Percentiles rank a stretch among this genome's conserved stretches.
phyloP scores from a whole-genome alignment of 2,888 invertebrate species.

The Rhogogaster chlorosoma region DNA sequence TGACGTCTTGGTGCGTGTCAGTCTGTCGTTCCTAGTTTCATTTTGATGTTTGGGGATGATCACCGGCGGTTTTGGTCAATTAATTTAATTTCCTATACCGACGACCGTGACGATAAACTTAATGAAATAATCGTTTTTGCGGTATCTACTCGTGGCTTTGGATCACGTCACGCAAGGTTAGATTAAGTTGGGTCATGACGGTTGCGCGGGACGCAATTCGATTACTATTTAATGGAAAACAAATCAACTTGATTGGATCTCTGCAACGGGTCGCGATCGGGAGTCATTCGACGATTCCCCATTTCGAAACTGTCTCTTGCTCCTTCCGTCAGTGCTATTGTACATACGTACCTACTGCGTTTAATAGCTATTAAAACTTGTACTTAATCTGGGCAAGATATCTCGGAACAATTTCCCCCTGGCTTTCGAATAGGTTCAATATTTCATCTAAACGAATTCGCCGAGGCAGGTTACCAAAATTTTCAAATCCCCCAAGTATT shows the following conservation, averaged over 20 bases:
- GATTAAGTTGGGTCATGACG: conserved; percentile 45
- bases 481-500: neutral
- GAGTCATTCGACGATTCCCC: conserved; percentile 29
- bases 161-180: conserved; percentile 49
- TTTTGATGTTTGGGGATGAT: conserved; percentile 36
- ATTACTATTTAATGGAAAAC: conserved; percentile 51
- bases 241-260: conserved; percentile 50
- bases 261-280: conserved; percentile 3
- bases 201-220: conserved; percentile 41
- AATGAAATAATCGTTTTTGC: conserved; percentile 51
- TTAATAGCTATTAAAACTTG: neutral
- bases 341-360: neutral
- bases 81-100: conserved; percentile 46
- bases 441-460: neutral
- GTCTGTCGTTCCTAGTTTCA: conserved; percentile 20
- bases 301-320: conserved; percentile 12
- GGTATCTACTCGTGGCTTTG: conserved; percentile 38
- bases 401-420: neutral
- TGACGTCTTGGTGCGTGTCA: conserved; percentile 39
- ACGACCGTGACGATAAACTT: conserved; percentile 48
- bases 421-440: neutral
- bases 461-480: neutral
- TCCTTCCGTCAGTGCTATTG: neutral
- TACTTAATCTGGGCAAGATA: neutral
- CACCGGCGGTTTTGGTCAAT: conserved; percentile 42